phyloP scores from a whole-genome alignment of 2,888 invertebrate species.

The Troides helena region DNA sequence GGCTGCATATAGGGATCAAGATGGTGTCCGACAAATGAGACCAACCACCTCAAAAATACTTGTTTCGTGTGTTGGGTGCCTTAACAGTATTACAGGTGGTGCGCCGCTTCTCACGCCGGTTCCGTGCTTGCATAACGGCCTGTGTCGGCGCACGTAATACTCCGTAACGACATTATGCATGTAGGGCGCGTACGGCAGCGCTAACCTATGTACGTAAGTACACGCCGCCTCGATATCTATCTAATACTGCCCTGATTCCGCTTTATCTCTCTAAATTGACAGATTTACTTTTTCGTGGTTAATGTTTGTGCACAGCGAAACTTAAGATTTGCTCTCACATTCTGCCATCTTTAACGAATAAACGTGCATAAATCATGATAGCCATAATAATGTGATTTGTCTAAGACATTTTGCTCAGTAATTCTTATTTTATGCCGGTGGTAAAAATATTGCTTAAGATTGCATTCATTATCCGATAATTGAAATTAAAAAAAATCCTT shows the following conservation, averaged over 20 bases:
- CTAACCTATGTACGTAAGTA: slow-evolving; percentile 24
- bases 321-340: too few relatives aligned
- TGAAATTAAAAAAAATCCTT: too few relatives aligned
- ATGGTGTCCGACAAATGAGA: too few relatives aligned
- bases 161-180: slow-evolving; percentile 74
- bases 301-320: not conserved
- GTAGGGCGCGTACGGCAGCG: slow-evolving; percentile 58
- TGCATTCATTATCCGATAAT: too few relatives aligned
- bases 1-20: too few relatives aligned
- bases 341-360: too few relatives aligned
- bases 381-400: too few relatives aligned
- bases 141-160: slow-evolving; percentile 63
- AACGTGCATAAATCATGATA: too few relatives aligned
- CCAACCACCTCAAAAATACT: too few relatives aligned
- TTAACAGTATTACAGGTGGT: slow-evolving; percentile 54
- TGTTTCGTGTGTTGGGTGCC: slow-evolving; percentile 16
- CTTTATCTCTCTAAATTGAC: slow-evolving; percentile 16
- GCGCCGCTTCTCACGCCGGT: slow-evolving; percentile 69
- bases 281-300: not conserved
- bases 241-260: slow-evolving; percentile 23
- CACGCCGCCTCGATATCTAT: slow-evolving; percentile 30
- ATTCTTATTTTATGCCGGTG: too few relatives aligned
- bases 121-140: slow-evolving; percentile 71
- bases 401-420: too few relatives aligned
- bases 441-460: too few relatives aligned